Percentiles rank a stretch among this genome's conserved stretches.
These are phyloP conservation scores for Perithous albicinctus DNA, from an alignment of 2,888 invertebrate genomes.

Conservation along the genomic window DNA sequence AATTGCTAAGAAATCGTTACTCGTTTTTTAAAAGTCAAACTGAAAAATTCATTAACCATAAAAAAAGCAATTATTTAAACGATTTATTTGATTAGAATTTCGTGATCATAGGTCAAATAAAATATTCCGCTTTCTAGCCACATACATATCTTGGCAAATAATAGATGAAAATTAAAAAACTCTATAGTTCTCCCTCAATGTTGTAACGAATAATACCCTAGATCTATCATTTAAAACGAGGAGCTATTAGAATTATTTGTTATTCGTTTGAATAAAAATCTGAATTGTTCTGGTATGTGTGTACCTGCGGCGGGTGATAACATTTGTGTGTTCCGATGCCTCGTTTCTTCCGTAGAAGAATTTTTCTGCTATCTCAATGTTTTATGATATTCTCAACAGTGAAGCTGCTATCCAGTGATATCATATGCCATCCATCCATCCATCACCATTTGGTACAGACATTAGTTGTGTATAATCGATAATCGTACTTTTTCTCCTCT, in stretches of 20 bases:
- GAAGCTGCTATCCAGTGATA: constrained; percentile 40
- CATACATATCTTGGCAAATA: too few relatives aligned
- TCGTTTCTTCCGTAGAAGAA: constrained; percentile 26
- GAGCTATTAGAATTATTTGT: neutral
- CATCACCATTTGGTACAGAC: constrained; percentile 40
- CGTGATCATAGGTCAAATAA: too few relatives aligned
- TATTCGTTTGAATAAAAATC: neutral
- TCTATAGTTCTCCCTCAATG: neutral
- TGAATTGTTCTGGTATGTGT: constrained; percentile 19
- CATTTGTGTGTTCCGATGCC: constrained; percentile 20
- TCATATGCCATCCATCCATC: constrained; percentile 28
- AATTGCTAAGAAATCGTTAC: too few relatives aligned
- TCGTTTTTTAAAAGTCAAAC: too few relatives aligned
- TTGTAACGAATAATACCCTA: neutral
- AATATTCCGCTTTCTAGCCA: too few relatives aligned
- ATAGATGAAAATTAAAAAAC: too few relatives aligned
- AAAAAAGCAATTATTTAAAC: too few relatives aligned
- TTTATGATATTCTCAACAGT: constrained; percentile 33
- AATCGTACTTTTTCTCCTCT: constrained; percentile 16
- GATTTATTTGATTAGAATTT: too few relatives aligned
- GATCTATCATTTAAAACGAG: neutral
- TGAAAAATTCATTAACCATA: too few relatives aligned
- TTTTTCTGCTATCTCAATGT: constrained; percentile 51
- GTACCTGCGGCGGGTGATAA: neutral
- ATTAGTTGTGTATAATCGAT: constrained; percentile 2